phyloP scores from a whole-genome alignment of 2,888 invertebrate species.

The Parasteatoda lunata region DNA sequence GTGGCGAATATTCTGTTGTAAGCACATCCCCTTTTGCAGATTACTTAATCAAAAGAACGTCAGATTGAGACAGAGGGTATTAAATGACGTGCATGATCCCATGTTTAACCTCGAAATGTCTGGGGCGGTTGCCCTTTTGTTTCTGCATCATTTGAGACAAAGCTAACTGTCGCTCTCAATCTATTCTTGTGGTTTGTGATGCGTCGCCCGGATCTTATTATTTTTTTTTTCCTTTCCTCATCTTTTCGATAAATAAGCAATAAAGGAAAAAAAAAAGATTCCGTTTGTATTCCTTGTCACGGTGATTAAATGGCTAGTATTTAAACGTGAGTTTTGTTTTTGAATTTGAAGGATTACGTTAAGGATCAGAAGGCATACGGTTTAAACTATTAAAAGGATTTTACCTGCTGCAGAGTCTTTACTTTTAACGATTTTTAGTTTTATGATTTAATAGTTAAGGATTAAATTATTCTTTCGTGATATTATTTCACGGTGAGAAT shows the following conservation, averaged over 20 bases:
- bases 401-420: no score
- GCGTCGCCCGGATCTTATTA: not conserved
- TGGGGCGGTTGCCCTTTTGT: conserved; percentile 39
- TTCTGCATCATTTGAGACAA: conserved; percentile 38
- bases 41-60: conserved; percentile 66
- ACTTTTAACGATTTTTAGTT: no score
- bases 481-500: no score
- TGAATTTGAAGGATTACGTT: no score
- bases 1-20: conserved; percentile 49
- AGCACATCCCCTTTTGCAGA: conserved; percentile 34
- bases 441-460: no score
- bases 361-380: no score
- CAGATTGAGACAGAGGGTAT: conserved; percentile 60
- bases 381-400: no score
- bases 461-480: no score
- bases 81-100: conserved; percentile 51
- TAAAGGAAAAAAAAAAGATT: not conserved
- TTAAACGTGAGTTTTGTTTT: no score
- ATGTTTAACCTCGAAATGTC: conserved; percentile 50
- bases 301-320: not conserved
- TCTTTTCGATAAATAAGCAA: not conserved
- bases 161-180: conserved; percentile 21
- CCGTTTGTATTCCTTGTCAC: not conserved
- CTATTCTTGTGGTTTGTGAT: not conserved
- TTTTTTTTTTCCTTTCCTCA: not conserved